phyloP scores from a whole-genome alignment of 2,797 vertebrate species.

The Esox lucius region DNA sequence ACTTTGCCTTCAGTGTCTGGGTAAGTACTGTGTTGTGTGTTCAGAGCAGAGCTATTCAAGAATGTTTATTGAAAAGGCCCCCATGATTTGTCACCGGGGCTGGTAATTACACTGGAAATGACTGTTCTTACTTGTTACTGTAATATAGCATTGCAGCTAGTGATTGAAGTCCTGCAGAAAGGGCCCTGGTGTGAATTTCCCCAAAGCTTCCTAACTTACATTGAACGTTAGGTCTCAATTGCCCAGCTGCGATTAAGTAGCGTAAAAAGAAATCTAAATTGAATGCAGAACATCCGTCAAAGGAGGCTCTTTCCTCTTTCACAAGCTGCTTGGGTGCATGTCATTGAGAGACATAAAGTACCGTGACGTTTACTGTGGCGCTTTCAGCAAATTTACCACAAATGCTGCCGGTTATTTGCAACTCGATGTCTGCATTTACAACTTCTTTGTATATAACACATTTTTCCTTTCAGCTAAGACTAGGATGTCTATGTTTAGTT shows the following conservation, averaged over 20 bases:
- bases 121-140: neutral
- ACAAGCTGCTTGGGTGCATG: neutral
- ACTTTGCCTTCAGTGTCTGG: neutral
- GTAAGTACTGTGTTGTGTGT: neutral
- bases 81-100: neutral
- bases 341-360: neutral
- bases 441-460: neutral
- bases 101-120: neutral
- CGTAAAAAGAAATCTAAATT: neutral
- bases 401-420: neutral
- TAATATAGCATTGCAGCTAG: neutral
- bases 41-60: neutral
- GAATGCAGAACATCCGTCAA: neutral
- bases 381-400: neutral
- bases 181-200: neutral
- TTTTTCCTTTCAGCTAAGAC: neutral
- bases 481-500: neutral
- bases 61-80: neutral
- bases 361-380: neutral
- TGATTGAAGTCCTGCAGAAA: neutral
- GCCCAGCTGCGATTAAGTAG: neutral
- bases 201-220: too few relatives aligned
- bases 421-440: neutral
- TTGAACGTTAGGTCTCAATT: neutral
- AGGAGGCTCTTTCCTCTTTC: neutral